These are phyloP conservation scores for Leptoteleia sp. DNA, from an alignment of 1,140 invertebrate genomes.

Conservation along the genomic window DNA sequence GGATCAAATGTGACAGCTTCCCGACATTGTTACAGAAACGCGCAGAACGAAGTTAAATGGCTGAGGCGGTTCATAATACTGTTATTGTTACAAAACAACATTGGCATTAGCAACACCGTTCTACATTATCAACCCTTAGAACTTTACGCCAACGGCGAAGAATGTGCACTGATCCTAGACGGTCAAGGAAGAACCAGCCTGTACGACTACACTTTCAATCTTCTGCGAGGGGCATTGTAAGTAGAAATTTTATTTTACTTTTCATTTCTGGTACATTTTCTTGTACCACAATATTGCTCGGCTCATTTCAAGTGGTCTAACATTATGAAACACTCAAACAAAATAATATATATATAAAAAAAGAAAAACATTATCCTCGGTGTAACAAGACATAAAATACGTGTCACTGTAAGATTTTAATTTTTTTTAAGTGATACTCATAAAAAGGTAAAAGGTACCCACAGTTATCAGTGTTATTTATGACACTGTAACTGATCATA, in stretches of 20 bases:
- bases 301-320: too few relatives aligned
- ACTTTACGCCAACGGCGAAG: constrained; percentile 80
- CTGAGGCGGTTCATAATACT: constrained; percentile 49
- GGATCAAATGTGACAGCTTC: constrained; percentile 57
- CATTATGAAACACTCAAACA: too few relatives aligned
- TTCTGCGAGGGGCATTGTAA: constrained; percentile 87
- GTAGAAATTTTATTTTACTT: constrained; percentile 76
- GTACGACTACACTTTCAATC: constrained; percentile 91
- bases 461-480: too few relatives aligned
- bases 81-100: constrained; percentile 58
- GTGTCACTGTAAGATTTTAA: too few relatives aligned
- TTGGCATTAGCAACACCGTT: constrained; percentile 54
- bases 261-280: too few relatives aligned
- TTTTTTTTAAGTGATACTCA: too few relatives aligned
- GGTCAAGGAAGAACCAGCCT: constrained; percentile 87
- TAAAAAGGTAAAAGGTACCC: too few relatives aligned
- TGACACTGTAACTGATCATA: too few relatives aligned
- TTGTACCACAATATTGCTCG: too few relatives aligned
- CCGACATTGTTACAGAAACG: constrained; percentile 56
- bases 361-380: too few relatives aligned
- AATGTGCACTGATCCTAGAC: constrained; percentile 89
- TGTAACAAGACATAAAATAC: too few relatives aligned
- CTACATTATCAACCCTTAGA: constrained; percentile 76
- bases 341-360: too few relatives aligned
- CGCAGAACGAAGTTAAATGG: constrained; percentile 41